Evolutionary conservation across 2,888 invertebrate species (phyloP).

Genomic region (Amphimallon solstitiale): DNA sequence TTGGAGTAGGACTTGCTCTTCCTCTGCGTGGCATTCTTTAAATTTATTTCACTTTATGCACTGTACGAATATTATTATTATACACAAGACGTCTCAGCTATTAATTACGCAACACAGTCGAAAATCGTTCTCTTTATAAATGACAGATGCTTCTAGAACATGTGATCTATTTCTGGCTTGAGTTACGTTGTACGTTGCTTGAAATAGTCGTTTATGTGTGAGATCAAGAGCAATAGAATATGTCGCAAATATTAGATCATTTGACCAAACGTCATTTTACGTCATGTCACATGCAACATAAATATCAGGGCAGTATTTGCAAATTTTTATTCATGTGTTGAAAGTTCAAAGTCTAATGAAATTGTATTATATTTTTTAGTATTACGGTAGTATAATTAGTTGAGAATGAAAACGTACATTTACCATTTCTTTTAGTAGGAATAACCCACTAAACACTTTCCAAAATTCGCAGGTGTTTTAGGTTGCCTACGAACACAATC

Average conservation of each 20-base stretch:
- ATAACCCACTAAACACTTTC: no score
- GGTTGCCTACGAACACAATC: no score
- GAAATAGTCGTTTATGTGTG: neutral
- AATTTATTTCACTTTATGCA: neutral
- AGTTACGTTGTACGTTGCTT: neutral
- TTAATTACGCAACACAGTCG: slow-evolving; percentile 34
- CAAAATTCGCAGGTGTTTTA: no score
- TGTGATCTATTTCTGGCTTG: slow-evolving; percentile 29
- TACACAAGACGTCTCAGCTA: neutral
- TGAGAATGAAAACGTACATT: no score
- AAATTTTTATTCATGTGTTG: no score
- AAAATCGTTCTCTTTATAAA: slow-evolving; percentile 30
- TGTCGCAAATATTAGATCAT: neutral
- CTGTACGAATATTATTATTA: neutral
- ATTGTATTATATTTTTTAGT: no score
- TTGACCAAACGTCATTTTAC: neutral
- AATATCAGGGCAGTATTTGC: no score
- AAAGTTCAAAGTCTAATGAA: no score
- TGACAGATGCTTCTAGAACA: slow-evolving; percentile 36
- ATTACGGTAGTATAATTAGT: no score
- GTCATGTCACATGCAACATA: neutral
- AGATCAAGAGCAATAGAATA: neutral
- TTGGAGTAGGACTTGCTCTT: slow-evolving; percentile 74
- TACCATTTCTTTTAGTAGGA: no score
- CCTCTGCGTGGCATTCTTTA: slow-evolving; percentile 77